Conservation (phyloP, 2,888 invertebrate species). For the Axea sp. region DNA sequence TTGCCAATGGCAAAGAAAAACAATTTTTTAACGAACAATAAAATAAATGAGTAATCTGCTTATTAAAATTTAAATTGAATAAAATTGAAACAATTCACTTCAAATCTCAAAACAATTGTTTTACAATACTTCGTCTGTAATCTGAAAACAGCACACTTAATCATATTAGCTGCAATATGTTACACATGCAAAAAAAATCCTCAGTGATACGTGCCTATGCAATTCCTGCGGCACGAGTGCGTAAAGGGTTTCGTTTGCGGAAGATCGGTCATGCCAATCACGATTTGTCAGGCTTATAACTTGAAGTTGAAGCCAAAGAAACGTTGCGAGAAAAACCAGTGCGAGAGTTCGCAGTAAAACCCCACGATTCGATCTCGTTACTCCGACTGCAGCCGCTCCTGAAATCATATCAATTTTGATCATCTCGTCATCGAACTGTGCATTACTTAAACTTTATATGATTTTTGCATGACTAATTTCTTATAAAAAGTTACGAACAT, state of each 20-base stretch:
- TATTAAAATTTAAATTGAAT: too few relatives aligned
- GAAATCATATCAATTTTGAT: slow-evolving; percentile 45
- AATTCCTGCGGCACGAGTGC: slow-evolving; percentile 90
- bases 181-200: slow-evolving; percentile 7
- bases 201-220: slow-evolving; percentile 81
- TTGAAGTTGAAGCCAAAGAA: slow-evolving; percentile 84
- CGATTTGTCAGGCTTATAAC: slow-evolving; percentile 81
- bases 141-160: slow-evolving; percentile 15
- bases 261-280: slow-evolving; percentile 76
- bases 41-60: too few relatives aligned
- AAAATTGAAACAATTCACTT: not conserved
- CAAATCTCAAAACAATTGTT: not conserved
- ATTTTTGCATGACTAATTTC: too few relatives aligned
- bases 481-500: too few relatives aligned
- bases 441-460: too few relatives aligned
- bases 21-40: too few relatives aligned
- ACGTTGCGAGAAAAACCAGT: slow-evolving; percentile 81
- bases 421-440: too few relatives aligned
- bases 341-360: slow-evolving; percentile 78
- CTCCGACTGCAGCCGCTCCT: slow-evolving; percentile 69
- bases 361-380: slow-evolving; percentile 74
- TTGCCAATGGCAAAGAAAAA: too few relatives aligned
- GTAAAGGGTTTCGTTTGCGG: slow-evolving; percentile 88
- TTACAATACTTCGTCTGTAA: not conserved
- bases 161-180: slow-evolving; percentile 20